Evolutionary conservation across 2,113 vertebrate species (phyloP).

Genomic region (Aplodontia rufa): DNA sequence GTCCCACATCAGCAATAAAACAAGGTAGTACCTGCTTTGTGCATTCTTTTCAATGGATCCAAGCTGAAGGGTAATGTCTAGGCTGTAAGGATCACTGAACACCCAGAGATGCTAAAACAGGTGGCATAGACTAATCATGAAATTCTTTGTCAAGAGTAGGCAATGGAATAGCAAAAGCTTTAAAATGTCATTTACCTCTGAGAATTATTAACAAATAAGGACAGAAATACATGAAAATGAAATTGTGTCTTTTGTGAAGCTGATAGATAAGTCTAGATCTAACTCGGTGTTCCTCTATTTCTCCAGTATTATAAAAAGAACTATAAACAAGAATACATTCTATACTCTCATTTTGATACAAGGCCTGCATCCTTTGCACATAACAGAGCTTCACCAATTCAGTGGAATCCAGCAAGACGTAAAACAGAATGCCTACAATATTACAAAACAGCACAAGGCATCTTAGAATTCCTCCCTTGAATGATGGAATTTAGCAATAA

Average conservation of each 20-base stretch:
- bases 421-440: background rate
- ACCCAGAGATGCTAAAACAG: background rate
- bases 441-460: background rate
- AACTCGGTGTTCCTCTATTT: background rate
- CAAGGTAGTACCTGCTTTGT: background rate
- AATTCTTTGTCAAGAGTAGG: constrained; percentile 10
- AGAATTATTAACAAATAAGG: constrained; percentile 9
- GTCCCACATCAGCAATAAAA: background rate
- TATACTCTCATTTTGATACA: background rate
- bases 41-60: background rate
- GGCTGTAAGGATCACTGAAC: background rate
- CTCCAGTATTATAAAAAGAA: background rate
- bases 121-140: background rate
- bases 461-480: background rate
- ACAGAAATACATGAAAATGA: background rate
- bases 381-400: background rate
- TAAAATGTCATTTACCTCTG: constrained; percentile 11
- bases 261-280: background rate
- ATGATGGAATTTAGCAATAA: background rate
- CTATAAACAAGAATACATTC: background rate
- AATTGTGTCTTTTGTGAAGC: constrained; percentile 10
- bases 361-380: background rate
- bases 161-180: background rate
- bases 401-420: background rate
- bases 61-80: background rate